These are phyloP conservation scores for Xiphorhynchus elegans DNA, from an alignment of 2,113 vertebrate species.

Conservation along the genomic window DNA sequence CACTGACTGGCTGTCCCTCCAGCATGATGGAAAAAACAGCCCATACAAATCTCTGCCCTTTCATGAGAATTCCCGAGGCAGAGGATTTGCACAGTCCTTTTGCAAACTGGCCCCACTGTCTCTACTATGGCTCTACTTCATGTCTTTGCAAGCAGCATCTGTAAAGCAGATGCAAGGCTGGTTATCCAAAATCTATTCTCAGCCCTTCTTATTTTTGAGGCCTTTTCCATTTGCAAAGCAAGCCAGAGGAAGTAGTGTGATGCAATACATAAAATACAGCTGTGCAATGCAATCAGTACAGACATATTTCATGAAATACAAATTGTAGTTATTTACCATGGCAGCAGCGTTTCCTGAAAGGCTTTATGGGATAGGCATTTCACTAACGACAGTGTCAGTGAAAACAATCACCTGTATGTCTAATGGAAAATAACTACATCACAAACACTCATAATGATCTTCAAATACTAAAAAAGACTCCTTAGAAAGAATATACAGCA, in stretches of 20 bases:
- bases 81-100: background rate
- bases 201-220: background rate
- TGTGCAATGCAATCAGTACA: background rate
- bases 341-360: background rate
- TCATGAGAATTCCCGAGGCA: background rate
- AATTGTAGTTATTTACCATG: background rate
- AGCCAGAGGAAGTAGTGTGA: background rate
- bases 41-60: background rate
- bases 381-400: background rate
- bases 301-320: background rate
- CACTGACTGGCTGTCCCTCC: background rate
- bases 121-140: accelerated
- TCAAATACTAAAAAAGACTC: background rate
- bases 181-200: background rate
- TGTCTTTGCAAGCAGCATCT: background rate
- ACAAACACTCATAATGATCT: background rate
- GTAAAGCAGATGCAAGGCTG: background rate
- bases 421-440: background rate
- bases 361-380: background rate
- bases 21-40: background rate
- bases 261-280: background rate
- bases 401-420: background rate
- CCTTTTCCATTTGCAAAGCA: background rate
- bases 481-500: background rate
- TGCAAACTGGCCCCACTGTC: background rate